Evolutionary conservation across 2,888 invertebrate genomes (phyloP).

Genomic region (Seladonia tumulorum): DNA sequence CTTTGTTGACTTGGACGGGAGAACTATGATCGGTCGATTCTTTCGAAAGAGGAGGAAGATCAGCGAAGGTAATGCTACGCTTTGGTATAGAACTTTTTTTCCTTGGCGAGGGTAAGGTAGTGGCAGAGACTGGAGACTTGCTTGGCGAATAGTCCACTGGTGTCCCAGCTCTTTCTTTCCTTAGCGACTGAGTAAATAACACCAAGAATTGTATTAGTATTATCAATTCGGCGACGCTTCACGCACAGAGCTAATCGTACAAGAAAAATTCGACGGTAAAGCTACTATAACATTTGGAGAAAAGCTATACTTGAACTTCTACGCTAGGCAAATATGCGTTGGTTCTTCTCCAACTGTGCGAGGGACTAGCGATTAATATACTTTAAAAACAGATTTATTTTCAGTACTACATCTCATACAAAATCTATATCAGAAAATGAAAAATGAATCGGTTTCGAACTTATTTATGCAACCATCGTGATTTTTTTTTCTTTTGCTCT

Average conservation of each 20-base stretch:
- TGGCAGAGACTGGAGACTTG: conserved; percentile 65
- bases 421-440: conserved; percentile 78
- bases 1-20: conserved; percentile 56
- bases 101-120: conserved; percentile 74
- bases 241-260: conserved; percentile 7
- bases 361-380: conserved; percentile 51
- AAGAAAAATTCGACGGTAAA: conserved; percentile 16
- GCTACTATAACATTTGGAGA: not conserved
- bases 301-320: not conserved
- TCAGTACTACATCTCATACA: conserved; percentile 77
- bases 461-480: conserved; percentile 58
- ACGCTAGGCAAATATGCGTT: not conserved
- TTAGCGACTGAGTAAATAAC: conserved; percentile 76
- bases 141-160: conserved; percentile 77
- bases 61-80: conserved; percentile 78
- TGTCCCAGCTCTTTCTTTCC: conserved; percentile 78
- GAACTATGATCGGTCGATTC: conserved; percentile 29
- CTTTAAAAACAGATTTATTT: conserved; percentile 80
- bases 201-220: conserved; percentile 70
- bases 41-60: conserved; percentile 69
- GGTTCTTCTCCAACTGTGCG: not conserved
- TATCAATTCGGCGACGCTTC: conserved; percentile 33
- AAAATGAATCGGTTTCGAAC: conserved; percentile 70
- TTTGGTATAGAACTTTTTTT: conserved; percentile 73
- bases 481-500: conserved; percentile 4